Base-by-base conservation (phyloP, 2,797 vertebrate species). In the Coluber constrictor region DNA sequence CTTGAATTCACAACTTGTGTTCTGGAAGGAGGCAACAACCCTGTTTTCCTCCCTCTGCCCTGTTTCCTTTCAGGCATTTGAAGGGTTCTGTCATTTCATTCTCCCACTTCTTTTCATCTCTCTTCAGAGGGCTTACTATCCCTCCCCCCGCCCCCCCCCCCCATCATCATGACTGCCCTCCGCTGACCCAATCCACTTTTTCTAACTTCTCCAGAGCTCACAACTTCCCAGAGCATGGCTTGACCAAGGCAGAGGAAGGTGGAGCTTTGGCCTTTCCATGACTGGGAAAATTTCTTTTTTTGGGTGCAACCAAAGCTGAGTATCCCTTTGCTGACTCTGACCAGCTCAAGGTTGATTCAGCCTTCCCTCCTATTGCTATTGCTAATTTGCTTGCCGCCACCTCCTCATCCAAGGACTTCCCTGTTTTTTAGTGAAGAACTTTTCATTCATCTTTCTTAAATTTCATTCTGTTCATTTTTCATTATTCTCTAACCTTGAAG, bases 111-210 rank as follows among this genome's bases (percentile, higher is more conserved):
- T 70, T 16, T 18, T 15, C 18, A 7, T 18, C 66, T 74, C 66
- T 37, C 66, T 74, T 32, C n/a, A 74, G 29, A n/a, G 63, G 29
- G 29, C 12, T 66, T n/a, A 6, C n/a, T 10, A 61, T 57, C 16
- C 56, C 16, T 9, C 8, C 18, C 18, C n/a, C n/a, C n/a, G n/a
- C n/a, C n/a, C 23, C 23, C 29, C 1, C 0, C 5, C 61, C 3
- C 0, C 25, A n/a, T n/a, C 63, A 66, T n/a, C 63, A 6, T 66
- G 27, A 29, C 63, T 66, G 12, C 1, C 63, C 27, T n/a, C 29
- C 29, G 12, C 63, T 66, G 63, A 66, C 29, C 63, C 63, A n/a
- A 66, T n/a, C 63, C 63, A 16, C 1, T n/a, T 12, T n/a, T n/a
- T 66, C 29, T n/a, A 15, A n/a, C 29, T 15, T 29, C 63, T 66